Base-by-base conservation (phyloP, 2,797 vertebrate species). In the Oceanodroma leucorhoa region DNA sequence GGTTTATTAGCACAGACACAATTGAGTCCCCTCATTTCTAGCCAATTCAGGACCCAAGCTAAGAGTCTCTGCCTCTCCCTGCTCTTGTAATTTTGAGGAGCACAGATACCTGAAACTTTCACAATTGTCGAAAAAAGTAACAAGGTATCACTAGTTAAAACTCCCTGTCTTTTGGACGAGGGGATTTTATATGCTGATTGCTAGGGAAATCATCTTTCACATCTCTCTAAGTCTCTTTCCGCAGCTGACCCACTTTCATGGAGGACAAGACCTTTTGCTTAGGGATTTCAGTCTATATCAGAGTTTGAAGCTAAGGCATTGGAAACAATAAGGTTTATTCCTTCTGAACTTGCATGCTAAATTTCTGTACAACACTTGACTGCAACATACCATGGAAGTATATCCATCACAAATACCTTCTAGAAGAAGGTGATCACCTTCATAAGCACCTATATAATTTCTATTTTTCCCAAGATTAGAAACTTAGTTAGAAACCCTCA, bases 41-140 rank as follows among this genome's bases (percentile, higher is more conserved):
- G 3, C 0, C 14, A 55, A 5, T 53, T 77, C 38, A 50, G 38
- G 32, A 48, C 27, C 66, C 2, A 62, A 73, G 20, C 10, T 70
- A 23, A 53, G 3, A 2, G 6, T 53, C 32, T 77, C 46, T 83
- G 11, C 1, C 2, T 73, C 24, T 77, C 20, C 1, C 0, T 38
- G 3, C 9, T 83, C 6, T 26, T 75, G 12, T 32, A 86, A 32
- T 71, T 91, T 81, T 53, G 22, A 81, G 41, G 18, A 69, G 6
- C 19, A 48, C 8, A 82, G 29, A 9, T 1, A 41, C 23, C 4
- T 62, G 51, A 55, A 62, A 23, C 7, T 46, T 65, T 23, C 9
- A 27, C 10, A 18, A 1, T 8, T 70, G 27, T 62, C 27, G 10
- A 6, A 83, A 58, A 18, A 3, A 21, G 6, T 38, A 69, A 2